A percentile compares a stretch with the other conserved stretches of the same genome.
phyloP scores from a whole-genome alignment of 2,888 invertebrate genomes.

The Subacronicta megacephala region DNA sequence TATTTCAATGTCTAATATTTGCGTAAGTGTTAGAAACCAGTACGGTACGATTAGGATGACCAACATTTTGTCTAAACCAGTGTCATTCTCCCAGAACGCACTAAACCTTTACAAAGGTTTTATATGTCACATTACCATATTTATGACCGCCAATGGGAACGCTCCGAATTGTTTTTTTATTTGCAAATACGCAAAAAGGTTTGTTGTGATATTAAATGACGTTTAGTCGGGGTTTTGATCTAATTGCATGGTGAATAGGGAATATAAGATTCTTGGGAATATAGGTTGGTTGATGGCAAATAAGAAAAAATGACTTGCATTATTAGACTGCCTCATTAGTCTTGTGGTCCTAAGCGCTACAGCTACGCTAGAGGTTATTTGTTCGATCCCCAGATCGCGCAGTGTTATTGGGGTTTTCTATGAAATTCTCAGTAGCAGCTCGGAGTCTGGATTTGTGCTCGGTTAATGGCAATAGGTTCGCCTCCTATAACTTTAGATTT shows the following conservation, averaged over 20 bases:
- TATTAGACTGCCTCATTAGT: neutral
- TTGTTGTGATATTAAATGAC: slow-evolving; percentile 18
- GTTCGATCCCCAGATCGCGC: too few relatives aligned
- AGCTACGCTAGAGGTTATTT: too few relatives aligned
- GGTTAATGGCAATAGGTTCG: too few relatives aligned
- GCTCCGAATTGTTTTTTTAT: slow-evolving; percentile 41
- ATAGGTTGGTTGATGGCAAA: neutral
- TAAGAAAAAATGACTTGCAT: neutral
- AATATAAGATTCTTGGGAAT: too few relatives aligned
- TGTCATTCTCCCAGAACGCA: slow-evolving; percentile 11
- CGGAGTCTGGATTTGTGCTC: too few relatives aligned
- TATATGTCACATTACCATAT: slow-evolving; percentile 47
- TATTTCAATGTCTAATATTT: too few relatives aligned
- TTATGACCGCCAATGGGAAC: slow-evolving; percentile 23
- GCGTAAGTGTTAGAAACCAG: too few relatives aligned
- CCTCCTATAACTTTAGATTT: too few relatives aligned
- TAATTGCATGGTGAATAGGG: neutral
- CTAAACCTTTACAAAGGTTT: slow-evolving; percentile 36
- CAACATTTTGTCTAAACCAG: slow-evolving; percentile 10
- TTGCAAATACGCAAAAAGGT: slow-evolving; percentile 24
- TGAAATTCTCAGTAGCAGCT: too few relatives aligned
- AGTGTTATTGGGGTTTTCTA: too few relatives aligned
- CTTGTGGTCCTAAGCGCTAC: too few relatives aligned
- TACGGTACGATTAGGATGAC: too few relatives aligned
- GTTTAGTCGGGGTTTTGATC: slow-evolving; percentile 2